Base-by-base conservation (phyloP, 2,888 invertebrate genomes). In the Rutpela maculata region DNA sequence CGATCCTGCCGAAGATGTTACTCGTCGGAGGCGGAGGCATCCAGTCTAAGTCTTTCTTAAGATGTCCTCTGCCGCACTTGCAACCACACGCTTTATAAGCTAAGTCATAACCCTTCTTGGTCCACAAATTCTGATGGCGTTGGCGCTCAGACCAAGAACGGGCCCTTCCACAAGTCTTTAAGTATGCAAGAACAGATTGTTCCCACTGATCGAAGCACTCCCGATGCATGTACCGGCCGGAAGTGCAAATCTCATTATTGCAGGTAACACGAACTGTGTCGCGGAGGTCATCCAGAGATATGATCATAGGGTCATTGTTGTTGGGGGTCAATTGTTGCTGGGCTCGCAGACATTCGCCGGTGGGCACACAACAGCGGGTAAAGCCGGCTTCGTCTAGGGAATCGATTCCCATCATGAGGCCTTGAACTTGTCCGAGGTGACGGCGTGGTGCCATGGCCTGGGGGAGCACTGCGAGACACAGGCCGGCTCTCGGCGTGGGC, bases 151-250 rank as follows among this genome's bases (percentile, higher is more conserved):
- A 97, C 98, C 98, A 98, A 82, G 96, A 96, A 22, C 98, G 92
- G 4, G 98, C 98, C 50, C 98, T 91, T 68, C 98, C 97, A 90
- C 97, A 97, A 50, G 96, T 95, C 89, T 97, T 96, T 78, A 99
- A 92, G 88, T 96, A 97, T 71, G 95, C 95, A 83, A 98, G 92
- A 76, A 98, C 96, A 55, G 95, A 93, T 89, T 95, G 95, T 90
- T 99, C 98, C 97, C 98, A 99, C 85, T 95, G 93, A 84, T 97
- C 97, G 91, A 98, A 98, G 90, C 98, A 99, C 89, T 96, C 96
- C 84, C 95, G 94, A 92, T 99, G 99, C 98, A 99, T 98, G 89
- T 95, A 98, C 78, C 95, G 94, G 80, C 98, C 97, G 87, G 93
- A 93, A 80, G 93, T 92, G 91, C 99, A 99, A 87, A 94, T 93